A percentile compares a stretch with the other conserved stretches of the same genome.
phyloP scores from a whole-genome alignment of 2,113 vertebrate genomes.

The Syrmaticus mikado region DNA sequence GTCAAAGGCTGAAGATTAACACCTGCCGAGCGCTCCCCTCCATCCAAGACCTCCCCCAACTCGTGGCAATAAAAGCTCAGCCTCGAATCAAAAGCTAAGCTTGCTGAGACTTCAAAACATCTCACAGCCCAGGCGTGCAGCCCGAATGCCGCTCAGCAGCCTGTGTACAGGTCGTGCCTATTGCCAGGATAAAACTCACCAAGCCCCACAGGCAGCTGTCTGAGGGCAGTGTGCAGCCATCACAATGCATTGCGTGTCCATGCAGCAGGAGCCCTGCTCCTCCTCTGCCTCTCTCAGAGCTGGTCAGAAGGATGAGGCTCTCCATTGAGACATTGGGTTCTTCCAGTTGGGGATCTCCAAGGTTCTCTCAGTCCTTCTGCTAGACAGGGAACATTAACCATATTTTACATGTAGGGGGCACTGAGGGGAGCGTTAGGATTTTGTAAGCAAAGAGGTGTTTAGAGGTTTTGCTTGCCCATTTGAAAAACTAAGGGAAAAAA shows the following conservation, averaged over 20 bases:
- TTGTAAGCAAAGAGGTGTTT: background rate
- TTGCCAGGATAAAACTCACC: background rate
- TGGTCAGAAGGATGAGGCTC: background rate
- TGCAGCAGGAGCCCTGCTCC: background rate
- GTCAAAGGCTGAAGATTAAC: conserved; percentile 43
- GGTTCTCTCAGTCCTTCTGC: background rate
- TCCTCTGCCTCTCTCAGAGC: background rate
- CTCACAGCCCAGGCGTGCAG: background rate
- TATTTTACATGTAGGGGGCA: background rate
- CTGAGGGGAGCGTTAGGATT: background rate
- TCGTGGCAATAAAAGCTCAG: background rate
- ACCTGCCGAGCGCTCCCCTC: background rate
- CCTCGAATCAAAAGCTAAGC: background rate
- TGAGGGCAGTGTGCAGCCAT: background rate
- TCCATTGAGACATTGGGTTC: background rate
- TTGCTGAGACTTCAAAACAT: conserved; percentile 35
- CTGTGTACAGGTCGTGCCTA: background rate
- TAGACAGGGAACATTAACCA: background rate
- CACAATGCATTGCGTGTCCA: rapidly evolving
- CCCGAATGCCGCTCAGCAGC: background rate
- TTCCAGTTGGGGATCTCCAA: background rate
- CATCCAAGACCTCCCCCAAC: background rate
- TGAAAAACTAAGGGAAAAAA: background rate
- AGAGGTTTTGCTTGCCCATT: background rate
- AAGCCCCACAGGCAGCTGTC: background rate